Percentiles rank a stretch among this genome's conserved stretches.
phyloP scores from a whole-genome alignment of 2,888 invertebrate species.

The Augiades crinisus region DNA sequence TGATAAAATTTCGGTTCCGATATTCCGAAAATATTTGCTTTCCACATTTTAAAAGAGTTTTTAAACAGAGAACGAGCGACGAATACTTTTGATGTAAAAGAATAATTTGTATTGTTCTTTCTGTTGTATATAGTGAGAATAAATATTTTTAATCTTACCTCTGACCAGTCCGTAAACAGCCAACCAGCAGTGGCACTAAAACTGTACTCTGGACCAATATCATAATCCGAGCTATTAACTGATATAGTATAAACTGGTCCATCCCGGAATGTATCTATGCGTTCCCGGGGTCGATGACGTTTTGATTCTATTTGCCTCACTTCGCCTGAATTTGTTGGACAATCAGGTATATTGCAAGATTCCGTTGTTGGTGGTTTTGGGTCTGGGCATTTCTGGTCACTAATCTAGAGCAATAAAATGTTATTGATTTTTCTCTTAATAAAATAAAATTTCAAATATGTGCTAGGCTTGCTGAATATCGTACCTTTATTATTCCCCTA shows the following conservation, averaged over 20 bases:
- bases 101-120: no score
- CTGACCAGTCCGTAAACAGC: slow-evolving; percentile 82
- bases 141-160: slow-evolving; percentile 53
- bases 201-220: slow-evolving; percentile 67
- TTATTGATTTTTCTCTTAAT: not conserved
- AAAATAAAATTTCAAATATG: no score
- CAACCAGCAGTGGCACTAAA: slow-evolving; percentile 68
- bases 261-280: slow-evolving; percentile 60
- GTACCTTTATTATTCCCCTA: slow-evolving; percentile 69
- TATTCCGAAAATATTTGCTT: no score
- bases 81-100: no score
- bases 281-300: slow-evolving; percentile 47
- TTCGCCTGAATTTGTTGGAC: slow-evolving; percentile 42
- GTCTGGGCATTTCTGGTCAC: slow-evolving; percentile 61
- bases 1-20: no score
- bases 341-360: slow-evolving; percentile 59
- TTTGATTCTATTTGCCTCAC: slow-evolving; percentile 49
- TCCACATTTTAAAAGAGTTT: no score
- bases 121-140: no score
- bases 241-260: slow-evolving; percentile 66
- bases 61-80: no score
- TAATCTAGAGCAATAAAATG: slow-evolving; percentile 46
- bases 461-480: no score
- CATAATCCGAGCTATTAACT: slow-evolving; percentile 56
- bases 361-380: slow-evolving; percentile 58